phyloP scores from a whole-genome alignment of 1,140 invertebrate genomes.

The Drosophila nigromelanica region DNA sequence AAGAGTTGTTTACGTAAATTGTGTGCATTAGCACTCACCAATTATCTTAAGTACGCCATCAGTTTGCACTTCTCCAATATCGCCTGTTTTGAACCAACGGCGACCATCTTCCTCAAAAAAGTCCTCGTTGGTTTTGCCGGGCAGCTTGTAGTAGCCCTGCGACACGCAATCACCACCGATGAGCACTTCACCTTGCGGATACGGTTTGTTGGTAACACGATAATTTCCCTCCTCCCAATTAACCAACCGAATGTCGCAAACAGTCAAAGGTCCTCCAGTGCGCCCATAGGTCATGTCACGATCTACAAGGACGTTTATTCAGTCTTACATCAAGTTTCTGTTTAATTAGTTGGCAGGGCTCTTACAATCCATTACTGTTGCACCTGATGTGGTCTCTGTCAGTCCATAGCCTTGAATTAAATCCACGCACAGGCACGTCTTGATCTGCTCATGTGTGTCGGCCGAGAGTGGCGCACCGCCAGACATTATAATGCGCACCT shows the following conservation, averaged over 20 bases:
- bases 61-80: constrained; percentile 96
- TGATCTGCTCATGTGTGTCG: constrained; percentile 97
- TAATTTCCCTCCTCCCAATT: constrained; percentile 99
- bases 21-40: constrained; percentile 86
- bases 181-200: constrained; percentile 96
- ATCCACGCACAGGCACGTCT: constrained; percentile 95
- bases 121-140: constrained; percentile 95
- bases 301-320: constrained; percentile 28
- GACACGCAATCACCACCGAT: constrained; percentile 96
- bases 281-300: constrained; percentile 87
- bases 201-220: constrained; percentile 93
- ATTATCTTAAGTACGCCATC: constrained; percentile 99
- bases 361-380: constrained; percentile 93
- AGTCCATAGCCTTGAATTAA: constrained; percentile 98
- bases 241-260: constrained; percentile 93
- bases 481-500: constrained; percentile 92
- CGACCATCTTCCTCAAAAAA: constrained; percentile 93
- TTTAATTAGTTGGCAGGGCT: constrained; percentile 26
- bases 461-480: constrained; percentile 98
- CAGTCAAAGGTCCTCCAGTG: constrained; percentile 94
- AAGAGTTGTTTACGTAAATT: not conserved
- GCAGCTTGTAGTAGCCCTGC: constrained; percentile 96
- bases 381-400: constrained; percentile 97
- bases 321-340: not conserved
- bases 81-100: constrained; percentile 97